Evolutionary conservation across 2,888 invertebrate species (phyloP).

Genomic region (Drosophila bunnanda): DNA sequence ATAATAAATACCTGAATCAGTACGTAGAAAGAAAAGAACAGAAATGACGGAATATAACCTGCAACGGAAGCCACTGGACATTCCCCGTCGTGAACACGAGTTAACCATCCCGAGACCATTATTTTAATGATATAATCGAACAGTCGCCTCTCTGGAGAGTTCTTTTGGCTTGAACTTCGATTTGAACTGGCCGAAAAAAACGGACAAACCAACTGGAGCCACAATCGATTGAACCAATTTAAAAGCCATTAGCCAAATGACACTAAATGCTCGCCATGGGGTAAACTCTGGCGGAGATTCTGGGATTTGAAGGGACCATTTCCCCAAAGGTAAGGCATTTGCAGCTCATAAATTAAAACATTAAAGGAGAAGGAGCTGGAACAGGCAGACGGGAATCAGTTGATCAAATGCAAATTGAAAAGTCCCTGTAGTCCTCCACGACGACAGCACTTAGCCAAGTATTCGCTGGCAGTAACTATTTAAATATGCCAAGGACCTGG

Average conservation of each 20-base stretch:
- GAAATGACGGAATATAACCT: not conserved
- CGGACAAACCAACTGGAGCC: not conserved
- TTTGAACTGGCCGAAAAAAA: constrained; percentile 37
- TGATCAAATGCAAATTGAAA: constrained; percentile 65
- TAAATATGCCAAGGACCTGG: constrained; percentile 64
- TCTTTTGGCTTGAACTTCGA: constrained; percentile 21
- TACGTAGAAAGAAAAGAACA: no score
- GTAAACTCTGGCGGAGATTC: constrained; percentile 5
- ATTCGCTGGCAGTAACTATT: constrained; percentile 78
- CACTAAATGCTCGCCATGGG: constrained; percentile 69
- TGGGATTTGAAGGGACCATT: constrained; percentile 28
- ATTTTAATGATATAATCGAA: constrained; percentile 38
- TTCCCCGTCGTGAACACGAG: not conserved
- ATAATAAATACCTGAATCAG: not conserved
- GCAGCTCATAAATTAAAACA: constrained; percentile 74
- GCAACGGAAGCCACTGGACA: not conserved
- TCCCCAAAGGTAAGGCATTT: constrained; percentile 25
- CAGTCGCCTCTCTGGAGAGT: constrained; percentile 28
- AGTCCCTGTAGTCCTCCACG: constrained; percentile 6
- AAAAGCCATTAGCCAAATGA: constrained; percentile 76
- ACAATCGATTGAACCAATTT: constrained; percentile 53
- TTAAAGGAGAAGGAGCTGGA: constrained; percentile 41
- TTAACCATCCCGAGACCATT: constrained; percentile 14
- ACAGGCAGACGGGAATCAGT: constrained; percentile 5
- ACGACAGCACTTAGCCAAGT: constrained; percentile 70